A percentile compares a stretch with the other conserved stretches of the same genome.
These are phyloP conservation scores for Noturus placidus DNA, from an alignment of 2,113 vertebrate species.

Conservation along the genomic window DNA sequence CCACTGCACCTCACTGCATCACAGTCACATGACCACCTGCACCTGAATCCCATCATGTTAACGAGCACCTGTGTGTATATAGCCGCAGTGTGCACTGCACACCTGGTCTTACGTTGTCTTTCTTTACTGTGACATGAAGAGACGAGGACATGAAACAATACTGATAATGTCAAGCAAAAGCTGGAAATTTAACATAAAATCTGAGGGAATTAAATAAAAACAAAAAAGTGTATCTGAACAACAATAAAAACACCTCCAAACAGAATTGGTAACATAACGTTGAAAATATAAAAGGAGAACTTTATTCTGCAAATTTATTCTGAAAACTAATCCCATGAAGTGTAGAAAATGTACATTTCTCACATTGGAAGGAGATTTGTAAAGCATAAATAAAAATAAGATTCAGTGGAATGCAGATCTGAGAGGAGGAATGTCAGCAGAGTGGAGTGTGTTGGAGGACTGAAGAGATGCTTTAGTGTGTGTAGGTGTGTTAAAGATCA, in stretches of 20 bases:
- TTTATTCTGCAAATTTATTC: no score
- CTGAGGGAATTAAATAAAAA: background rate
- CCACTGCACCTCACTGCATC: no score
- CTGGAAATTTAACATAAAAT: no score
- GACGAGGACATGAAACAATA: no score
- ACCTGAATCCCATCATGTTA: no score
- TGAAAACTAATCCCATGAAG: background rate
- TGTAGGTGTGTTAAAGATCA: background rate
- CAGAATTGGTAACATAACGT: background rate
- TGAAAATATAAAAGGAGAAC: background rate
- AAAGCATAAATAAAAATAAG: constrained; percentile 9
- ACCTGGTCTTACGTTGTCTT: no score
- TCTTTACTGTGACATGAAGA: no score
- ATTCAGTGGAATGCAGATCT: background rate
- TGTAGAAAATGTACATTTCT: background rate
- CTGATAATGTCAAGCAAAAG: no score
- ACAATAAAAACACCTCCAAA: background rate
- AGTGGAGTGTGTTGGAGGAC: background rate
- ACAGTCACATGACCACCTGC: no score
- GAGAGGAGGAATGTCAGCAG: background rate
- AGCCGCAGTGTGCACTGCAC: no score
- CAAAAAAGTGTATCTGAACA: background rate
- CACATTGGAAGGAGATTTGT: background rate
- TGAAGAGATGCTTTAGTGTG: constrained; percentile 2
- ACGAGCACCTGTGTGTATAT: no score